These are phyloP conservation scores for Rafetus swinhoei DNA, from an alignment of 2,113 vertebrate genomes.

Conservation along the genomic window DNA sequence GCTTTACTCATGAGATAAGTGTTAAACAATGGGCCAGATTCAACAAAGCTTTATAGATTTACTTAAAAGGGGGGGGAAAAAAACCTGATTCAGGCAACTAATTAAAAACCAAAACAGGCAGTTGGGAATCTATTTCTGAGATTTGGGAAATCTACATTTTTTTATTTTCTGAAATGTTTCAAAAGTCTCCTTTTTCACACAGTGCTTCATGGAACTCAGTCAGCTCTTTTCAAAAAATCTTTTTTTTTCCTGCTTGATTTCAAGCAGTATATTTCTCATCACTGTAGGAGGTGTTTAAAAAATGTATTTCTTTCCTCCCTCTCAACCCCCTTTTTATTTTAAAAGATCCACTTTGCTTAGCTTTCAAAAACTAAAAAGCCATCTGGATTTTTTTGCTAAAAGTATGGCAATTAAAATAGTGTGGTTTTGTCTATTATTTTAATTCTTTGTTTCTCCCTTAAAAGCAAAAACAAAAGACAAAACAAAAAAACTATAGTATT, in stretches of 20 bases:
- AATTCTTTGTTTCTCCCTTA: neutral
- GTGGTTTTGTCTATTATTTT: neutral
- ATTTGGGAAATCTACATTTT: slow-evolving; percentile 54
- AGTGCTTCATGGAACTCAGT: slow-evolving; percentile 6
- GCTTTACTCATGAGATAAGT: slow-evolving; percentile 75
- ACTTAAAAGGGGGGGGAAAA: slow-evolving; percentile 64
- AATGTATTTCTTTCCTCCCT: neutral
- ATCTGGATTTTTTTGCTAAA: slow-evolving; percentile 23
- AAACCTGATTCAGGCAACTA: slow-evolving; percentile 63
- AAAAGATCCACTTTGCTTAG: neutral
- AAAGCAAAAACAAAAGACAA: neutral
- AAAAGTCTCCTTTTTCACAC: slow-evolving; percentile 37
- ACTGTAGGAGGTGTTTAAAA: slow-evolving; percentile 17
- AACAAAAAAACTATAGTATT: neutral
- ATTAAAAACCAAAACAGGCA: slow-evolving; percentile 64
- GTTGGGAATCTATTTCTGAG: slow-evolving; percentile 65
- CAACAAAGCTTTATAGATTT: slow-evolving; percentile 69
- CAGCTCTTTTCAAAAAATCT: slow-evolving; percentile 38
- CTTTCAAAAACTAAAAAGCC: slow-evolving; percentile 22
- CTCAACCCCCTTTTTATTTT: neutral
- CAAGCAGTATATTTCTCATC: slow-evolving; percentile 11
- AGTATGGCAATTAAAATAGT: slow-evolving; percentile 13
- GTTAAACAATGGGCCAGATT: slow-evolving; percentile 71
- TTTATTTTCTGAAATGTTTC: neutral
- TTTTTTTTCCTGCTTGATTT: slow-evolving; percentile 17